Percentiles rank a stretch among this genome's conserved stretches.
phyloP scores from a whole-genome alignment of 2,888 invertebrate genomes.

The Chymomyza fuscimana region DNA sequence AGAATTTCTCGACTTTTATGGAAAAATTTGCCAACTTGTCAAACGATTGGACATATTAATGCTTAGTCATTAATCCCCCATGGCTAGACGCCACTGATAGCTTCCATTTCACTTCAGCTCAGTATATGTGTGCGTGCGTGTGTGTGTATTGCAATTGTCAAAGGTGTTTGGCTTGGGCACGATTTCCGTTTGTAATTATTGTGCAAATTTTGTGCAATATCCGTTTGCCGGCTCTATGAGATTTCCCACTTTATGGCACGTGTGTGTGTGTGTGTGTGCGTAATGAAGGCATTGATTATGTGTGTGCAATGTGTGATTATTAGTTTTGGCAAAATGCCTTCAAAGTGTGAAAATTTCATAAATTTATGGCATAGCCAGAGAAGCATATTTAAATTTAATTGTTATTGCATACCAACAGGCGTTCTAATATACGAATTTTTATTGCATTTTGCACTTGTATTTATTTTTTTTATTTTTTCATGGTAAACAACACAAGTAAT shows the following conservation, averaged over 20 bases:
- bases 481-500: constrained; percentile 69
- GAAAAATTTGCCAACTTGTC: no score
- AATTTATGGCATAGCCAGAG: background rate
- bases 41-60: no score
- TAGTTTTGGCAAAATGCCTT: constrained; percentile 21
- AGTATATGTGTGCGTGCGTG: constrained; percentile 4
- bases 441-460: constrained; percentile 3
- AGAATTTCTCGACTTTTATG: no score
- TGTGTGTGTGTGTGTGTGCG: constrained; percentile 8
- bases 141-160: constrained; percentile 29
- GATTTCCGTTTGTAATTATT: constrained; percentile 68
- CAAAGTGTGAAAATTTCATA: constrained; percentile 48
- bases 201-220: constrained; percentile 61
- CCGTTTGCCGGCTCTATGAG: constrained; percentile 48
- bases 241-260: constrained; percentile 52
- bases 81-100: background rate
- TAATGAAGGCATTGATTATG: constrained; percentile 46
- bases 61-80: no score
- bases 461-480: constrained; percentile 38
- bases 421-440: constrained; percentile 26
- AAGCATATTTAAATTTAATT: background rate
- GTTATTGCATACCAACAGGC: constrained; percentile 12
- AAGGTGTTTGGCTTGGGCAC: constrained; percentile 62
- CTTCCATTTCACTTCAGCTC: background rate
- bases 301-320: constrained; percentile 34